phyloP scores from a whole-genome alignment of 2,888 invertebrate genomes.

The Buathra laborator region DNA sequence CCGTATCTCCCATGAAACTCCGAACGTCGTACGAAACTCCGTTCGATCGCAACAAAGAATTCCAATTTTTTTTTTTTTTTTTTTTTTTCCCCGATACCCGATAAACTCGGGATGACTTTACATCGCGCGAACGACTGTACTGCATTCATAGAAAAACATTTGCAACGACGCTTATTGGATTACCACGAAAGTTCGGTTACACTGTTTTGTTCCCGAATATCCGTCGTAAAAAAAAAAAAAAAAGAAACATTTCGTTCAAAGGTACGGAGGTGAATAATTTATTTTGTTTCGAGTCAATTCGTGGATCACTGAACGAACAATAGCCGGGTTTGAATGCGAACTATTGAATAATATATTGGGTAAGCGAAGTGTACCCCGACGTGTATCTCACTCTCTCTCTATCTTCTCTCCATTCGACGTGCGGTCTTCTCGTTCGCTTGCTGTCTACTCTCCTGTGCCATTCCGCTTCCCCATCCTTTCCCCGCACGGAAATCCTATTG shows the following conservation, averaged over 20 bases:
- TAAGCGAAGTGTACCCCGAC: conserved; percentile 26
- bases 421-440: conserved; percentile 16
- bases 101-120: too few relatives aligned
- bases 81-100: too few relatives aligned
- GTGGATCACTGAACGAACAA: conserved; percentile 36
- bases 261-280: conserved; percentile 22
- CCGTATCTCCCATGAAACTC: too few relatives aligned
- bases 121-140: too few relatives aligned
- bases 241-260: not conserved
- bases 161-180: too few relatives aligned
- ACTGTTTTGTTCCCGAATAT: not conserved
- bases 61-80: too few relatives aligned
- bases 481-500: conserved; percentile 54
- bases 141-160: too few relatives aligned
- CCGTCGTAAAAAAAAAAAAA: not conserved
- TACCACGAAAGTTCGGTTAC: too few relatives aligned
- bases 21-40: too few relatives aligned
- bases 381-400: conserved; percentile 24
- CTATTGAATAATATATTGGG: conserved; percentile 55
- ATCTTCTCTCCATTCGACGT: not conserved
- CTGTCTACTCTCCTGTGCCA: conserved; percentile 29
- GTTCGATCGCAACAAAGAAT: too few relatives aligned
- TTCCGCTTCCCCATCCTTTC: conserved; percentile 18
- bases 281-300: conserved; percentile 1
- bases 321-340: conserved; percentile 31